phyloP scores from a whole-genome alignment of 2,113 vertebrate species.

The Balaeniceps rex region DNA sequence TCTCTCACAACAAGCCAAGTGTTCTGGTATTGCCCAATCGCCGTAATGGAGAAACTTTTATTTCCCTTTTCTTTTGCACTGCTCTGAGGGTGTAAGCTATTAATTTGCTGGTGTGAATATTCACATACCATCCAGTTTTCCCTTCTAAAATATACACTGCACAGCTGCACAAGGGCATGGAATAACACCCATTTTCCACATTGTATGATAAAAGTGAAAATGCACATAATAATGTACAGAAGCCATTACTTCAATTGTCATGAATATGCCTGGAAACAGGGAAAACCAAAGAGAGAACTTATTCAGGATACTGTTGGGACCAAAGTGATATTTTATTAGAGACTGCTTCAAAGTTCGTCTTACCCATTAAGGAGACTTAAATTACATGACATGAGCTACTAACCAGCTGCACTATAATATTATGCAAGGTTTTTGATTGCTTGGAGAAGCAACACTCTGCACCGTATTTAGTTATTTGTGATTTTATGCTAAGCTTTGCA shows the following conservation, averaged over 20 bases:
- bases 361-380: constrained; percentile 7
- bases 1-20: constrained; percentile 33
- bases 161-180: constrained; percentile 30
- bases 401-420: constrained; percentile 52
- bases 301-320: constrained; percentile 17
- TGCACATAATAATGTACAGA: constrained; percentile 33
- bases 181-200: constrained; percentile 28
- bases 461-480: constrained; percentile 44
- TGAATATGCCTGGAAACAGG: constrained; percentile 33
- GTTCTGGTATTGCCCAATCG: constrained; percentile 6
- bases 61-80: constrained; percentile 34
- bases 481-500: constrained; percentile 50
- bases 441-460: not conserved
- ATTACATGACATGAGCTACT: constrained; percentile 15
- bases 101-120: not conserved
- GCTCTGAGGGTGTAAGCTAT: not conserved
- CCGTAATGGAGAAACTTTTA: constrained; percentile 26
- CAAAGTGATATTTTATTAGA: constrained; percentile 48
- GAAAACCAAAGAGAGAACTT: constrained; percentile 33
- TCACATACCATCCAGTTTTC: not conserved
- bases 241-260: constrained; percentile 32
- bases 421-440: constrained; percentile 54
- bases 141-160: constrained; percentile 21
- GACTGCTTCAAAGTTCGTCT: not conserved
- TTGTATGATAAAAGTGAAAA: constrained; percentile 46